Conservation (phyloP, 2,113 vertebrate genomes). For the Ameiurus melas region DNA sequence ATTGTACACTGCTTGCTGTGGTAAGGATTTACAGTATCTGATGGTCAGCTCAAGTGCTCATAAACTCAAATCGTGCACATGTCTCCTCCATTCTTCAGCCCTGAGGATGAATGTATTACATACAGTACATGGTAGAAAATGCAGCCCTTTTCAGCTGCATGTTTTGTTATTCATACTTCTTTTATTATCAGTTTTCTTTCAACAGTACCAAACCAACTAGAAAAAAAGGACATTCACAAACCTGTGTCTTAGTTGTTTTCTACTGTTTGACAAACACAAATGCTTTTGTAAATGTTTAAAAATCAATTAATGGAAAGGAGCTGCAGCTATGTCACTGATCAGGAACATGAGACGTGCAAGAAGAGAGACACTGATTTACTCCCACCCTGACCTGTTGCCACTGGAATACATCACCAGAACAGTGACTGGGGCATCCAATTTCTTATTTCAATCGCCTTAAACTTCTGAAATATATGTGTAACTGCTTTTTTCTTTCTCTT, state of each 20-base stretch:
- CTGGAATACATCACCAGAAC: constrained; percentile 71
- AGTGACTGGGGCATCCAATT: constrained; percentile 69
- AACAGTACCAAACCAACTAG: constrained; percentile 57
- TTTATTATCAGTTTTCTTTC: constrained; percentile 63
- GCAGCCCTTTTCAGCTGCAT: constrained; percentile 70
- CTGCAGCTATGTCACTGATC: constrained; percentile 46
- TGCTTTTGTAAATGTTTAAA: constrained; percentile 70
- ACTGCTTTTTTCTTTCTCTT: constrained; percentile 70
- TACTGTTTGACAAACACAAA: constrained; percentile 68
- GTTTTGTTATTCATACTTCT: constrained; percentile 57
- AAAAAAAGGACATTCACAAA: constrained; percentile 56
- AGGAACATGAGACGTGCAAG: constrained; percentile 61
- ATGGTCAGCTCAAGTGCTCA: constrained; percentile 50
- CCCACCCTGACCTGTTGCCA: constrained; percentile 70
- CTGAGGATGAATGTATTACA: constrained; percentile 79
- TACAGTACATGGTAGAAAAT: constrained; percentile 70
- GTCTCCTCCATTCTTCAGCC: constrained; percentile 71
- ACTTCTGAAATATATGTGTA: constrained; percentile 71
- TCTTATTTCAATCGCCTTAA: constrained; percentile 81
- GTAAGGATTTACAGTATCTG: constrained; percentile 43
- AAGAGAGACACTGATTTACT: constrained; percentile 69
- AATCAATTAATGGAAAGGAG: constrained; percentile 23
- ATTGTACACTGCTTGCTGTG: constrained; percentile 42
- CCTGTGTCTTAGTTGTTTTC: constrained; percentile 63
- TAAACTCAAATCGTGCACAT: constrained; percentile 57